A percentile compares a stretch with the other conserved stretches of the same genome.
These are phyloP conservation scores for Cacatua alba DNA, from an alignment of 2,113 vertebrate genomes.

Conservation along the genomic window DNA sequence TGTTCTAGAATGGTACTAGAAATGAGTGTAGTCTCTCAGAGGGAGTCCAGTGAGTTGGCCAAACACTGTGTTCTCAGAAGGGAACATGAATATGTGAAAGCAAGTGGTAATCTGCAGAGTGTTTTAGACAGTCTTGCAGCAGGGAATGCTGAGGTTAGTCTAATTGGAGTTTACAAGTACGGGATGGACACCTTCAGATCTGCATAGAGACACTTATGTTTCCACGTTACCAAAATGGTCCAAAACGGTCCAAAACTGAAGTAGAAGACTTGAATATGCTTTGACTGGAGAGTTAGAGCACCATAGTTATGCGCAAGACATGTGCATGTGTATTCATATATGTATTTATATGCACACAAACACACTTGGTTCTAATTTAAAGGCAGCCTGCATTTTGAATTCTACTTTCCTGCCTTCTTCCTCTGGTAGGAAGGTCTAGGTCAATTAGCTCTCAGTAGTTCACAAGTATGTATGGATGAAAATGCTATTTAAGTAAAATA, in stretches of 20 bases:
- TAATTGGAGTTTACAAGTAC: background rate
- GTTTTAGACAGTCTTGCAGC: background rate
- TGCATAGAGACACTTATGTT: background rate
- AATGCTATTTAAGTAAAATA: background rate
- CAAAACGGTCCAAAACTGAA: background rate
- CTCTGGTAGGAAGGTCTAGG: background rate
- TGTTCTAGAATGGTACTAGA: background rate
- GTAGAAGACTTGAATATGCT: background rate
- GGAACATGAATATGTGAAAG: background rate
- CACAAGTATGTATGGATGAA: background rate
- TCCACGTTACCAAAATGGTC: background rate
- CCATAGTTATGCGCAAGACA: rapidly evolving
- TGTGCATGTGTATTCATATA: rapidly evolving
- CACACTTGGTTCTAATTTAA: background rate
- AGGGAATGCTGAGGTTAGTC: background rate
- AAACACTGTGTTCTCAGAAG: background rate
- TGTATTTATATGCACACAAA: background rate
- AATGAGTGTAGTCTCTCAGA: background rate
- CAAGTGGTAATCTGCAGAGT: background rate
- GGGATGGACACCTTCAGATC: background rate
- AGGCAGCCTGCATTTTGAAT: background rate
- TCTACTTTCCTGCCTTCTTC: background rate
- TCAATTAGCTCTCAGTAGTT: background rate
- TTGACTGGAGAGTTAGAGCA: background rate
- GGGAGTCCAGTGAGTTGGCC: background rate